Evolutionary conservation across 2,113 vertebrate species (phyloP), one percentile per base, ranked within the genome.

Genomic region (Callipepla californica): DNA sequence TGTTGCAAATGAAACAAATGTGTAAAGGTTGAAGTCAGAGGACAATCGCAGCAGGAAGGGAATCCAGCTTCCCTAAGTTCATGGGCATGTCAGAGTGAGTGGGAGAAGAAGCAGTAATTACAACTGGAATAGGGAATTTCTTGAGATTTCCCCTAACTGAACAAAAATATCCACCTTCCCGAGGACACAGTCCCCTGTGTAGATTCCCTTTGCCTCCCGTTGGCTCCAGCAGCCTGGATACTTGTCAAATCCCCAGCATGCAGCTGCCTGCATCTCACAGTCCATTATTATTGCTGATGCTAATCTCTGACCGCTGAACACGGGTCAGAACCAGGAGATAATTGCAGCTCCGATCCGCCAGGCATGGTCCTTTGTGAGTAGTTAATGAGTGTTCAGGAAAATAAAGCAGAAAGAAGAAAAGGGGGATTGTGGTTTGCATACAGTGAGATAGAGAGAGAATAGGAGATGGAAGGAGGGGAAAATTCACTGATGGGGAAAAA

Each of bases 381-480:
- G 85, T 95, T 97, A 97, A 97, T 97, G 96, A 97, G 93, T 95
- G 84, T 96, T 96, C 92, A 94, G 88, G 81, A 97, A 97, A 97
- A 95, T 96, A 97, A 97, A 96, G 86, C 85, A 94, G 96, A 88
- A 89, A 92, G 94, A 92, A 97, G 93, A 96, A 96, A 97, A 96
- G 87, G 72, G 58, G 90, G 93, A 94, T 94, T 97, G 96, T 48
- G 80, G 85, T 97, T 98, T 98, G 94, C 96, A 97, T 96, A 97
- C 89, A 81, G 94, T 80, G 51, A 97, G 80, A 96, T 90, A 96
- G 89, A 90, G 76, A 92, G 73, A 92, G 86, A 97, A 94, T 90
- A 95, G 85, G 87, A 88, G 85, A 78, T 89, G 69, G 94, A 94
- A 93, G 89, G 85, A 95, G 92, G 86, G 92, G 74, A 94, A 79